Base-by-base conservation (phyloP, 1,140 invertebrate species). In the Panagrolaimus sp. region DNA sequence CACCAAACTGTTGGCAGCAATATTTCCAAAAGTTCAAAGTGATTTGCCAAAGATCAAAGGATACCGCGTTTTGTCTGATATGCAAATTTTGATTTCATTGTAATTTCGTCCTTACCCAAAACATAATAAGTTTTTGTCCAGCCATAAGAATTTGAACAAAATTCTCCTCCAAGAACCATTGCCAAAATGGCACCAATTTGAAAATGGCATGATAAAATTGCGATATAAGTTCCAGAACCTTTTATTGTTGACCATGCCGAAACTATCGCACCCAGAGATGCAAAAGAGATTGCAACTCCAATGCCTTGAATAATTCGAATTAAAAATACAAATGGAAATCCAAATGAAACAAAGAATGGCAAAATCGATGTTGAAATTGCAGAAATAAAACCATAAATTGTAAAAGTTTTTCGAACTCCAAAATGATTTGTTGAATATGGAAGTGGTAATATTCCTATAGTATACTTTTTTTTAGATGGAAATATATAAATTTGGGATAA, bases 251-350 rank as follows among this genome's bases (percentile, higher is more conserved):
- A 21, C 52, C 52, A 58, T 21, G 52, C 21, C 10, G 21, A n/a
- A 4, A 58, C 52, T n/a, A 58, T 28, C 10, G 52, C 52, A 21
- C 52, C 52, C 17, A 58, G 8, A 12, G 52, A n/a, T 28, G 52
- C 10, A n/a, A 58, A 58, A 58, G 21, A 26, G 52, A 58, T 28
- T 4, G 52, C 52, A 26, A 58, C 4, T 1, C 21, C 17, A 28
- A 58, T n/a, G 12, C 52, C 52, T 58, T 58, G 52, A 21, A 58
- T 21, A 58, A 58, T 58, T 58, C 52, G 21, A 21, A 58, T 58
- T 10, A 58, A 58, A 21, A 58, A 21, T 1, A 58, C 21, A 21
- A 58, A 21, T 28, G 21, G 28, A 21, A 58, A 58, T 21, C 28
- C 28, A 0, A 58, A 2, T 26, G 21, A 10, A 21, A 58, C 52